Evolutionary conservation across 2,888 invertebrate species (phyloP).

Genomic region (Crocallis elinguaria): DNA sequence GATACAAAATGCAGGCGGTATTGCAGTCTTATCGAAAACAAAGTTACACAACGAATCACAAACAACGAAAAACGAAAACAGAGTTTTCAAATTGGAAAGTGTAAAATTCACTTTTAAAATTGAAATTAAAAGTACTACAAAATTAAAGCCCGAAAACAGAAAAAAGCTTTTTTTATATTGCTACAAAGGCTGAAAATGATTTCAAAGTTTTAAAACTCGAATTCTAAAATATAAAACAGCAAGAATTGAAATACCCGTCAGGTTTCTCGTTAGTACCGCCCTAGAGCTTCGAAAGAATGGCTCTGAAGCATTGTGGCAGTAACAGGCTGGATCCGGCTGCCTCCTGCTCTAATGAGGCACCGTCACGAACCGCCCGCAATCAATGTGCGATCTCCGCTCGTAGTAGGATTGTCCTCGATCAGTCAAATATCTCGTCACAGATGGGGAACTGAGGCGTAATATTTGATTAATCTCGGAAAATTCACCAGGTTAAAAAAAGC

Average conservation of each 20-base stretch:
- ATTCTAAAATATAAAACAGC: conserved; percentile 7
- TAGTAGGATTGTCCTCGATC: conserved; percentile 46
- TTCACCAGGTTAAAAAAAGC: not conserved
- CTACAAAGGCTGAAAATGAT: not conserved
- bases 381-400: conserved; percentile 37
- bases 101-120: no score
- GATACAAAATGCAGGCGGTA: no score
- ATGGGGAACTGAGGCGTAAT: conserved; percentile 13
- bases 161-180: no score
- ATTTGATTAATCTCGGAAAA: not conserved
- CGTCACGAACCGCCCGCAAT: conserved; percentile 57
- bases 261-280: conserved; percentile 63
- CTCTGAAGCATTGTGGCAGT: conserved; percentile 64
- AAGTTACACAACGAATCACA: no score
- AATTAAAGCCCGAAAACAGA: no score
- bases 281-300: conserved; percentile 59
- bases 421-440: no score
- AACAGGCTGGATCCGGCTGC: conserved; percentile 63
- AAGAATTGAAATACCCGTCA: conserved; percentile 27
- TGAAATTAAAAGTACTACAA: no score
- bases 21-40: no score
- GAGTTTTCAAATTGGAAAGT: no score
- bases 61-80: no score
- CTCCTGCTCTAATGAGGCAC: conserved; percentile 66
- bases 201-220: not conserved